These are phyloP conservation scores for Drosophila fulvimacula DNA, from an alignment of 2,888 invertebrate species.

Conservation along the genomic window DNA sequence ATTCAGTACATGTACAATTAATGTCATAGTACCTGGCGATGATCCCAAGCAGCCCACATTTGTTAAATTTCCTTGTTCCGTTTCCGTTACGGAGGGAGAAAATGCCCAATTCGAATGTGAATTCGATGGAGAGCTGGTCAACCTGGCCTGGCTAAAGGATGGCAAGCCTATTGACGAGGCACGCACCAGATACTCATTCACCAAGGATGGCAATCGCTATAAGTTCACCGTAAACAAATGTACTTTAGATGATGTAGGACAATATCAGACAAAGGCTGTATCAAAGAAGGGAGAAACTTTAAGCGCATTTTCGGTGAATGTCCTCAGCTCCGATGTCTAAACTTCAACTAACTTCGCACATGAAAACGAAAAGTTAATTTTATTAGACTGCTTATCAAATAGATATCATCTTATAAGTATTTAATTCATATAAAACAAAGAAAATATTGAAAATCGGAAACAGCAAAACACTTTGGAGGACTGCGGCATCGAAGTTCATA, in stretches of 20 bases:
- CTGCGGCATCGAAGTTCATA: not conserved
- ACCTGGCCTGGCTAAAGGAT: slow-evolving; percentile 95
- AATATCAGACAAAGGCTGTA: slow-evolving; percentile 94
- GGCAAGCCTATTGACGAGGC: slow-evolving; percentile 94
- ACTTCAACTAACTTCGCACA: slow-evolving; percentile 1
- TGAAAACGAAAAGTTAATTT: not conserved
- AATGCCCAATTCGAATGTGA: slow-evolving; percentile 92
- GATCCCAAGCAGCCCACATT: slow-evolving; percentile 93
- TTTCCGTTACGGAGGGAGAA: slow-evolving; percentile 92
- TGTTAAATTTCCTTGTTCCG: slow-evolving; percentile 94
- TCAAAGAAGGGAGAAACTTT: slow-evolving; percentile 94
- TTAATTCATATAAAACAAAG: slow-evolving; percentile 14
- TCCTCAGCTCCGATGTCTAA: slow-evolving; percentile 84
- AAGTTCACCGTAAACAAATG: slow-evolving; percentile 91
- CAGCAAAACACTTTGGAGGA: not conserved
- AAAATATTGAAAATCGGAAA: slow-evolving; percentile 16
- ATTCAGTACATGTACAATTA: slow-evolving; percentile 95
- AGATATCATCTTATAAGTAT: slow-evolving; percentile 34
- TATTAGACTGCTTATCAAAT: slow-evolving; percentile 66
- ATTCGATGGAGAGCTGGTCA: slow-evolving; percentile 89
- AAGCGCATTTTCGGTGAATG: slow-evolving; percentile 95
- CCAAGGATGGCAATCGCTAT: slow-evolving; percentile 92
- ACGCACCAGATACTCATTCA: slow-evolving; percentile 91
- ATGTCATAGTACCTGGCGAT: slow-evolving; percentile 94
- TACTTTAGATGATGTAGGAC: slow-evolving; percentile 91